Percentiles rank a stretch among this genome's conserved stretches.
phyloP scores from a whole-genome alignment of 2,888 invertebrate genomes.

The Leptogaster cylindrica region DNA sequence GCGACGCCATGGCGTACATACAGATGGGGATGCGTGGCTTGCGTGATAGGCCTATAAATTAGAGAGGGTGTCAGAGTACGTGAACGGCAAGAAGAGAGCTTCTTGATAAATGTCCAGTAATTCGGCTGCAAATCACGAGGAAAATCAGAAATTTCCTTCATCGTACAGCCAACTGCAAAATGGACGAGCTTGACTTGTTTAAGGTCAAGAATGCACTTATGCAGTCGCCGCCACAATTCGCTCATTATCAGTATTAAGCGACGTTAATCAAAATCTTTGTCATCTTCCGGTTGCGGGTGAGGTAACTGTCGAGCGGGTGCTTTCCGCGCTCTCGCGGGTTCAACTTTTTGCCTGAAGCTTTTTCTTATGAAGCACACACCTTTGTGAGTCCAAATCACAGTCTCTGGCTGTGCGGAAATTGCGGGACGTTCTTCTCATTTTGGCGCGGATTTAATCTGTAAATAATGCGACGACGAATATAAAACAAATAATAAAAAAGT shows the following conservation, averaged over 20 bases:
- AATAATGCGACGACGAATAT: constrained; percentile 37
- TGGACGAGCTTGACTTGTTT: no score
- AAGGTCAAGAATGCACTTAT: constrained; percentile 22
- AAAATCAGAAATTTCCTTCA: no score
- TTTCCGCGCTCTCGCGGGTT: not conserved
- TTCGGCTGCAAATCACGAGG: no score
- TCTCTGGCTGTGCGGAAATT: constrained; percentile 16
- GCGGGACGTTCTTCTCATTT: constrained; percentile 23
- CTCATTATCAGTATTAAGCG: constrained; percentile 1
- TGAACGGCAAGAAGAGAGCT: no score
- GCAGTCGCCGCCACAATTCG: not conserved
- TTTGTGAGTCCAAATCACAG: not conserved
- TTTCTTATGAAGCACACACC: not conserved
- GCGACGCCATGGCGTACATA: no score
- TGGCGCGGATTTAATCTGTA: constrained; percentile 30
- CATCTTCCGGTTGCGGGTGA: constrained; percentile 24
- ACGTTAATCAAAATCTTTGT: not conserved
- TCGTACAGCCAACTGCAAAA: no score
- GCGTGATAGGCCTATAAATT: no score
- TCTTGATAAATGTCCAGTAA: no score
- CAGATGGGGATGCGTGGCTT: no score
- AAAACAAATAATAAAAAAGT: constrained; percentile 26
- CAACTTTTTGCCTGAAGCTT: not conserved
- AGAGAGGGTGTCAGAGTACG: no score
- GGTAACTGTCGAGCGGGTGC: not conserved